A percentile compares a stretch with the other conserved stretches of the same genome.
Conservation (phyloP, 2,888 invertebrate species). For the Megaustenia siamemsis region DNA sequence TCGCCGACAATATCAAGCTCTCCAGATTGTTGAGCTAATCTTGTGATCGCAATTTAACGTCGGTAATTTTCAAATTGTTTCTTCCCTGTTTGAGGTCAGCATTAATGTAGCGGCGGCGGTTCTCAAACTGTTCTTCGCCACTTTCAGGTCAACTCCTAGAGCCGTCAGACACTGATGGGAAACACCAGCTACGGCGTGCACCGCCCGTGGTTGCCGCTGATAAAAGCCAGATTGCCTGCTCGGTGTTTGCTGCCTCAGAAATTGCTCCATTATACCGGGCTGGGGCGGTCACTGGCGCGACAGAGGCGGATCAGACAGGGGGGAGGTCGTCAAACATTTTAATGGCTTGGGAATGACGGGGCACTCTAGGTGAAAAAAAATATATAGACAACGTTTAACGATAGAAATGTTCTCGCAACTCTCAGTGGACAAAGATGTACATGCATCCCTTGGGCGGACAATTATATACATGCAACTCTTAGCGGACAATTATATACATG, state of each 20-base stretch:
- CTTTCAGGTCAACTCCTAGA: neutral
- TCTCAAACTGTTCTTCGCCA: neutral
- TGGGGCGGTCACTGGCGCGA: neutral
- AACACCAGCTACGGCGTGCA: neutral
- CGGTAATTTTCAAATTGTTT: neutral
- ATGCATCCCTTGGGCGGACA: too few species aligned
- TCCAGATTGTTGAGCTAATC: neutral
- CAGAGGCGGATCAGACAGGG: neutral
- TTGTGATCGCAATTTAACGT: neutral
- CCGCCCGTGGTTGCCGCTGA: constrained; percentile 37
- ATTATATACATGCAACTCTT: too few species aligned
- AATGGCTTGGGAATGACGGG: too few species aligned
- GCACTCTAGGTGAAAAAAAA: too few species aligned
- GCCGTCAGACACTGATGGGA: neutral
- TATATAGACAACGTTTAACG: too few species aligned
- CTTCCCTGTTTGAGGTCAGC: too few species aligned
- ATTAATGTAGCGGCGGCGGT: too few species aligned
- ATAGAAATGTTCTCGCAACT: too few species aligned
- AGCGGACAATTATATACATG: too few species aligned
- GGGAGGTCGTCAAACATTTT: neutral
- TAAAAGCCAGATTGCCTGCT: constrained; percentile 45
- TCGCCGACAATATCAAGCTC: too few species aligned
- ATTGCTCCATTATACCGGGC: constrained; percentile 41
- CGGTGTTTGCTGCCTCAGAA: constrained; percentile 35
- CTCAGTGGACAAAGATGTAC: too few species aligned